These are phyloP conservation scores for Caenorhabditis latens DNA, from an alignment of 1,140 invertebrate species.

Conservation along the genomic window DNA sequence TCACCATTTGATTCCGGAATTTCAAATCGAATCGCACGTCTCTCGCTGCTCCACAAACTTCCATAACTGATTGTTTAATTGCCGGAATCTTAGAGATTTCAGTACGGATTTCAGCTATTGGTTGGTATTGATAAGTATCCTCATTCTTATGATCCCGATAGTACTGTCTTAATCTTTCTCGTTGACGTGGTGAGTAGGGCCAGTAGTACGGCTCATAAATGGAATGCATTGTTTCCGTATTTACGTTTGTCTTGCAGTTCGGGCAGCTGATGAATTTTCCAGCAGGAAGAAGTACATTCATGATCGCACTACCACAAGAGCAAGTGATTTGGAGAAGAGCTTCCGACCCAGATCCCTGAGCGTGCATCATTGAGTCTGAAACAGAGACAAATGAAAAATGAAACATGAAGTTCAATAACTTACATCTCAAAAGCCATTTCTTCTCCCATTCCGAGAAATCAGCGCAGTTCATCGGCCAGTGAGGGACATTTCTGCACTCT, in stretches of 20 bases:
- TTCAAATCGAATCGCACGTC: constrained; percentile 35
- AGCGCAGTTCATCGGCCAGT: constrained; percentile 25
- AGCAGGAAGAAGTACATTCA: not conserved
- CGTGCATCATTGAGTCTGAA: constrained; percentile 29
- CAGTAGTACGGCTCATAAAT: not conserved
- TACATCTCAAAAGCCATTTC: constrained; percentile 35
- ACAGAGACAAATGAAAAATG: not conserved
- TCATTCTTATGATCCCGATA: not conserved
- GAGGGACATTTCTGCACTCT: not conserved
- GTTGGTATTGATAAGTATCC: not conserved
- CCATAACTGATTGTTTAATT: not conserved
- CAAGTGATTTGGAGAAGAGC: constrained; percentile 20
- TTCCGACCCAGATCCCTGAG: constrained; percentile 12
- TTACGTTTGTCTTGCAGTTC: not conserved
- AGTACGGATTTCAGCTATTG: not conserved
- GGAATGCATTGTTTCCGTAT: not conserved
- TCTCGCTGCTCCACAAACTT: constrained; percentile 24
- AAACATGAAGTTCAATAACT: not conserved
- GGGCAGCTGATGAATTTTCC: not conserved
- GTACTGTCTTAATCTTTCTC: not conserved
- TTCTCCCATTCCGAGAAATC: constrained; percentile 33
- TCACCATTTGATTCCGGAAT: constrained; percentile 12
- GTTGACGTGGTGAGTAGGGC: not conserved
- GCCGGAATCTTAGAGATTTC: not conserved
- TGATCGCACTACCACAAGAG: not conserved